Conservation (phyloP, 2,797 vertebrate species). For the Scarus forsteni region DNA sequence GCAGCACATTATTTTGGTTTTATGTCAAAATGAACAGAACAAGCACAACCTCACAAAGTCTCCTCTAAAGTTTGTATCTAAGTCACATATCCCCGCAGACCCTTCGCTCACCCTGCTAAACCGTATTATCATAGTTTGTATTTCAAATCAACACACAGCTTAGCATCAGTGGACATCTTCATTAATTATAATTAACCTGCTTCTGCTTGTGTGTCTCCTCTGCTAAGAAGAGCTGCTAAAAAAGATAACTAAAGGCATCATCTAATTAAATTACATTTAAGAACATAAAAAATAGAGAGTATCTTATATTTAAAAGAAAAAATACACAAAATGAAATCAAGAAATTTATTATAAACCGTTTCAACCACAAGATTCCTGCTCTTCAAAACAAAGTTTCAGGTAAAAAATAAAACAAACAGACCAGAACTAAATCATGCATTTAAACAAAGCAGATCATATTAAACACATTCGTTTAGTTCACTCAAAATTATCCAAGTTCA, state of each 20-base stretch:
- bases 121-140: no score
- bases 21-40: no score
- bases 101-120: no score
- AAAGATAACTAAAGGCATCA: background rate
- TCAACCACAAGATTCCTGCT: background rate
- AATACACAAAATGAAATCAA: background rate
- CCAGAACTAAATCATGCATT: background rate
- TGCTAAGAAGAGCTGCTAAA: no score
- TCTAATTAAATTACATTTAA: background rate
- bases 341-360: constrained; percentile 33
- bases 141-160: no score
- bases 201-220: no score
- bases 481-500: background rate
- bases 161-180: no score
- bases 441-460: constrained; percentile 1
- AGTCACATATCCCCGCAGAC: no score
- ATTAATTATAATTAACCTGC: no score
- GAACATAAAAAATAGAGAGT: background rate
- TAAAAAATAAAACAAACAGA: background rate
- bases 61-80: no score
- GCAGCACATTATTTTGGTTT: no score
- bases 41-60: no score
- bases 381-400: constrained; percentile 15
- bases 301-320: background rate
- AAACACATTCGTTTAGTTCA: constrained; percentile 7